phyloP scores from a whole-genome alignment of 2,888 invertebrate species.

The Ectemnius cavifrons region DNA sequence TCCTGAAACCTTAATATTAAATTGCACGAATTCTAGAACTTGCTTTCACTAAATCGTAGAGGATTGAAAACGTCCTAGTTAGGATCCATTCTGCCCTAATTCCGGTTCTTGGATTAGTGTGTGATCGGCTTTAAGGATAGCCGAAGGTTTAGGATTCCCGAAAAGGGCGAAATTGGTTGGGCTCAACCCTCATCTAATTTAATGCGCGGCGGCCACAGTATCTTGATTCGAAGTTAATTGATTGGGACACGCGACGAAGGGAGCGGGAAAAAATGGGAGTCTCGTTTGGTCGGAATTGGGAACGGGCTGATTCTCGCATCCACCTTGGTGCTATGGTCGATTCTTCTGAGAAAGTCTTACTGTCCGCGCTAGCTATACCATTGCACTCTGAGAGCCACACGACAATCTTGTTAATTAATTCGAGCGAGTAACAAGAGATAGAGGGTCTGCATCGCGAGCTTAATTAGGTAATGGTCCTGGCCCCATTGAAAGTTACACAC shows the following conservation, averaged over 20 bases:
- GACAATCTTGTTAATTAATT: conserved; percentile 49
- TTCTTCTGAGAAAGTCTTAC: too few relatives aligned
- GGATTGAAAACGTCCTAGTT: too few relatives aligned
- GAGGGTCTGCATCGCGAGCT: conserved; percentile 32
- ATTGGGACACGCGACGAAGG: neutral
- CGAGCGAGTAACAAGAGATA: conserved; percentile 40
- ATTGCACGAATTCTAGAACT: too few relatives aligned
- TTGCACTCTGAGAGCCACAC: neutral
- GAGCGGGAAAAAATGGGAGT: conserved; percentile 4
- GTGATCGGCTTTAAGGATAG: conserved; percentile 1
- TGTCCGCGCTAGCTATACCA: too few relatives aligned
- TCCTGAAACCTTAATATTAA: too few relatives aligned
- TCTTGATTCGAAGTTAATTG: conserved; percentile 18
- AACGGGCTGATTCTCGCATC: too few relatives aligned
- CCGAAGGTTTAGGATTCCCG: too few relatives aligned
- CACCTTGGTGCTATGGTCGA: too few relatives aligned
- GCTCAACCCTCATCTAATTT: conserved; percentile 13
- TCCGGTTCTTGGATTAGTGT: too few relatives aligned
- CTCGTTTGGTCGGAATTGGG: conserved; percentile 1
- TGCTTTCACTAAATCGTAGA: too few relatives aligned
- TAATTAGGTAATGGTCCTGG: conserved; percentile 59
- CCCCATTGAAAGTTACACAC: conserved; percentile 58
- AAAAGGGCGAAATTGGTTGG: conserved; percentile 2
- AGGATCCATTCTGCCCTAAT: too few relatives aligned
- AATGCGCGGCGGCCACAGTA: neutral